Base-by-base conservation (phyloP, 92 coral and sea anemone genomes). In the Parazoanthus darwini region DNA sequence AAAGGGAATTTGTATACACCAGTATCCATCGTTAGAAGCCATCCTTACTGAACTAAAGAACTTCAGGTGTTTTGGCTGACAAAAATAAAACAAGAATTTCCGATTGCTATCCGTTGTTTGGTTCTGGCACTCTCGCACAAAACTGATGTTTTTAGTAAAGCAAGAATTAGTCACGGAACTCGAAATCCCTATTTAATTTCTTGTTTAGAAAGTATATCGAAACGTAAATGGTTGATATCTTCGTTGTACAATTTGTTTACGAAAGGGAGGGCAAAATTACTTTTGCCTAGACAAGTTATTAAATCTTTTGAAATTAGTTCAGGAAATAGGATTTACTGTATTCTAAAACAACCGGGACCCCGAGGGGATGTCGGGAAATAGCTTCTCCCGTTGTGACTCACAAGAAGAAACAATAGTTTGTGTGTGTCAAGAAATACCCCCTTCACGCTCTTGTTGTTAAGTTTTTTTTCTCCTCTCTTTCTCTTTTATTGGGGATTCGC, bases 271-370 rank as follows among this genome's bases (percentile, higher is more conserved):
- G 59, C 67, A 71, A 71, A 84, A 71, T 71, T 46, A 84, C 59
- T 72, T 84, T 70, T 72, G 29, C 48, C 25, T 46, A 71, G 87
- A 50, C 58, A 70, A 71, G 78, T 43, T 15, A 36, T 44, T 70
- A 74, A 68, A 35, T 70, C 63, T 18, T 26, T 73, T 39, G 42
- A 42, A 72, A 70, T 46, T 46, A 84, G 63, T 23, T 70, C 29
- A 73, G 87, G 87, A 84, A 84, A 84, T 84, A 84, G 79, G 66
- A 84, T 84, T 71, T 71, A 71, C 16, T 26, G 42, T 50, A 68
- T 43, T 72, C 33, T 8, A 29, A 79, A 79, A 71, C 79, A 84
- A 71, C 79, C 58, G 29, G 4, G 44, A 43, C 25, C 78, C 87
- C 22, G 20, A 59, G 78, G 78, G 78, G 35, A 71, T 25, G 26